A percentile compares a stretch with the other conserved stretches of the same genome.
These are phyloP conservation scores for Carabus problematicus DNA, from an alignment of 2,888 invertebrate species.

Conservation along the genomic window DNA sequence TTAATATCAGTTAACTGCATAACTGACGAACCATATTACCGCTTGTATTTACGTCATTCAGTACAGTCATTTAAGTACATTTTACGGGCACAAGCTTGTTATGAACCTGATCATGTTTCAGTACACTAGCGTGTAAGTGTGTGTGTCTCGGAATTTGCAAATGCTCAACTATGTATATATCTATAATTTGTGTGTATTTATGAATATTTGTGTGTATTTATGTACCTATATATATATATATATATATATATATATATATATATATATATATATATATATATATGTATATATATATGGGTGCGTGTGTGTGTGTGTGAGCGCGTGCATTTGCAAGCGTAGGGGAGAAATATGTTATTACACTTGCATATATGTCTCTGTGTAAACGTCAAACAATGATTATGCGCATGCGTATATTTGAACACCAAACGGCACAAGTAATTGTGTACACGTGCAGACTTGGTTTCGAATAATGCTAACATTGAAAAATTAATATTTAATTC, in stretches of 20 bases:
- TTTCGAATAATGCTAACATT: conserved; percentile 3
- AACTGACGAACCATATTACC: too few species aligned
- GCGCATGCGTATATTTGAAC: conserved; percentile 35
- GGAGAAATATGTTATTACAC: background rate
- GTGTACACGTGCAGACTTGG: background rate
- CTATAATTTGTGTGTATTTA: too few species aligned
- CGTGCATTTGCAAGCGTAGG: background rate
- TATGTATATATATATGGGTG: too few species aligned
- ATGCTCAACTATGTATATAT: conserved; percentile 48
- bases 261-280: too few species aligned
- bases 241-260: too few species aligned
- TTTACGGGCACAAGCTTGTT: too few species aligned
- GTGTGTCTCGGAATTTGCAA: conserved; percentile 45
- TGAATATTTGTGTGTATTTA: too few species aligned
- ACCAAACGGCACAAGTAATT: conserved; percentile 32
- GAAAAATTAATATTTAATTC: background rate
- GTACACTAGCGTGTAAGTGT: conserved; percentile 43
- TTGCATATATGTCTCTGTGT: conserved; percentile 35
- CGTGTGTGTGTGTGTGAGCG: conserved; percentile 43
- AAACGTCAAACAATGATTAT: conserved; percentile 34
- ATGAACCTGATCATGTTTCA: too few species aligned
- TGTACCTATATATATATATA: too few species aligned
- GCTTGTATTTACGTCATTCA: too few species aligned
- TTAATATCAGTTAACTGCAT: too few species aligned
- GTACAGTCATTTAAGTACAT: too few species aligned